These are phyloP conservation scores for Ectropis crepuscularia DNA, from an alignment of 2,888 invertebrate species.

Conservation along the genomic window DNA sequence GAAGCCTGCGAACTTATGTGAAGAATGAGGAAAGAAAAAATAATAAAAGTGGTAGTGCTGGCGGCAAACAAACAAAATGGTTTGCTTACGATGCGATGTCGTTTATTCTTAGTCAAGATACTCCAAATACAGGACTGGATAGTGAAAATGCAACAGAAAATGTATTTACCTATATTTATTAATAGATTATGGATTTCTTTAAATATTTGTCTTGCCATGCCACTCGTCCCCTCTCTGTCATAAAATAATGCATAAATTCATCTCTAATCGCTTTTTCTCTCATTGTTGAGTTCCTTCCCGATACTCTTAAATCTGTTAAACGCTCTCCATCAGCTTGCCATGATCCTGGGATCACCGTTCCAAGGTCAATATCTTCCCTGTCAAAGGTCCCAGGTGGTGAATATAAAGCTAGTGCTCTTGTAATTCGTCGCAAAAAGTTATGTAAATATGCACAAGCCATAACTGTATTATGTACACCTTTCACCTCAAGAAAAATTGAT, in stretches of 20 bases:
- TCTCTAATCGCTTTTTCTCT: background rate
- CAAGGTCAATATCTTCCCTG: slow-evolving; percentile 33
- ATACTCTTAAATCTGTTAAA: slow-evolving; percentile 35
- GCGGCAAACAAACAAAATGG: slow-evolving; percentile 27
- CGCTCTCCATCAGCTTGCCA: slow-evolving; percentile 30
- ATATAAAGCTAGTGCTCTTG: slow-evolving; percentile 29
- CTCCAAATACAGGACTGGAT: slow-evolving; percentile 33
- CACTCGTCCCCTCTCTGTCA: slow-evolving; percentile 17
- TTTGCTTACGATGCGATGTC: slow-evolving; percentile 40
- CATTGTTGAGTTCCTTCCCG: slow-evolving; percentile 20
- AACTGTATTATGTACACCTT: slow-evolving; percentile 28
- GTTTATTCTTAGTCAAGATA: slow-evolving; percentile 40
- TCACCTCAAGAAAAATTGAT: slow-evolving; percentile 29
- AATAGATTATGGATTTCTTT: slow-evolving; percentile 20
- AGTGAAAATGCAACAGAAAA: slow-evolving; percentile 24
- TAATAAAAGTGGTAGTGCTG: no score
- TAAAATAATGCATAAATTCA: slow-evolving; percentile 16
- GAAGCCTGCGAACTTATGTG: no score
- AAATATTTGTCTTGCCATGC: slow-evolving; percentile 22
- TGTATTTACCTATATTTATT: slow-evolving; percentile 20
- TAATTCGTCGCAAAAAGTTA: slow-evolving; percentile 30
- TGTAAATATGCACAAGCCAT: slow-evolving; percentile 34
- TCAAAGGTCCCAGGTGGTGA: slow-evolving; percentile 29
- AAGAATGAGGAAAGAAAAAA: no score
- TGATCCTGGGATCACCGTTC: slow-evolving; percentile 30